Evolutionary conservation across 2,113 vertebrate genomes (phyloP).

Genomic region (Hylia prasina): DNA sequence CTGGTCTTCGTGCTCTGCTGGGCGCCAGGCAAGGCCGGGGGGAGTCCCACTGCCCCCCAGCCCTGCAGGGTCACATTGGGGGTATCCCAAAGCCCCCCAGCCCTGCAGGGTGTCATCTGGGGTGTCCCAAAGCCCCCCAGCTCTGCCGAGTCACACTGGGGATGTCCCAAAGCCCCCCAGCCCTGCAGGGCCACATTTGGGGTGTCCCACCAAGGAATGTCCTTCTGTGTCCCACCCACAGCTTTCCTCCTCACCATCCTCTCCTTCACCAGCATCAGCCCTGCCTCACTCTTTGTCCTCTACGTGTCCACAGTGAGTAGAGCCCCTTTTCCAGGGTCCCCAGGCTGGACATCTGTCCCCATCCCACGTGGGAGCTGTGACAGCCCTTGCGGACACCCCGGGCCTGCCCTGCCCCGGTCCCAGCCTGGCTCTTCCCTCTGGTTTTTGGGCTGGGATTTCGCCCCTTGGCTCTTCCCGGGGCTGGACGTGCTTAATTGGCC

Average conservation of each 20-base stretch:
- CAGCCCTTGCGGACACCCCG: not conserved
- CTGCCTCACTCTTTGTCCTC: conserved; percentile 56
- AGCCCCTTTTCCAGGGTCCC: accelerated
- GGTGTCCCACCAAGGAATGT: not conserved
- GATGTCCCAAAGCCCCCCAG: not conserved
- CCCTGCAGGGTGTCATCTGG: not conserved
- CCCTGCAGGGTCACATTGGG: not conserved
- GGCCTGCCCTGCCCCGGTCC: not conserved
- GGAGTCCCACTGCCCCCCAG: no score
- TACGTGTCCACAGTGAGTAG: conserved; percentile 69
- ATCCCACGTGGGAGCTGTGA: accelerated
- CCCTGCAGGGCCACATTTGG: not conserved
- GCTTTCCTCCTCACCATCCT: conserved; percentile 75
- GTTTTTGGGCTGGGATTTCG: no score
- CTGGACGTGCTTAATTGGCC: no score
- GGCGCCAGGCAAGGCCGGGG: conserved; percentile 65
- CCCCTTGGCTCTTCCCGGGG: no score
- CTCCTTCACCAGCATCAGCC: conserved; percentile 43
- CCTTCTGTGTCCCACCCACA: conserved; percentile 2
- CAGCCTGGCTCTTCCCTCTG: not conserved
- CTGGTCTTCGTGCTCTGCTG: conserved; percentile 79
- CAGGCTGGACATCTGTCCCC: not conserved
- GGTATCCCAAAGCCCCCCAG: not conserved
- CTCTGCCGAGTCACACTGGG: not conserved
- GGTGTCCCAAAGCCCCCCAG: no score